These are phyloP conservation scores for Corbicula japonica DNA, from an alignment of 2,888 invertebrate species.

Conservation along the genomic window DNA sequence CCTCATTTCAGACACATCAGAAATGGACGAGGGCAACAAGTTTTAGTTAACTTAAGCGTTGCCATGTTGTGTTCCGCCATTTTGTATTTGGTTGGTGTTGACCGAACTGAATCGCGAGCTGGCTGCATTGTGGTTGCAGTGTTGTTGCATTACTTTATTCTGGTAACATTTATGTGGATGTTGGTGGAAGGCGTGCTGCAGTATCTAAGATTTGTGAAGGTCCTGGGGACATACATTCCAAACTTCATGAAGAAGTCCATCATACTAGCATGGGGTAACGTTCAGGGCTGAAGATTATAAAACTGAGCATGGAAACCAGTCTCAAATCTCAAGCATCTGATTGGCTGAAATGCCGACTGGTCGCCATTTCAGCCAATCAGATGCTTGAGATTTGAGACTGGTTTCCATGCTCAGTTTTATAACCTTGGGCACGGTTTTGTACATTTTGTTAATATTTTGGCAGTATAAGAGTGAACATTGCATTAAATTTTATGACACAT, in stretches of 20 bases:
- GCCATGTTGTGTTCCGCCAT: constrained; percentile 89
- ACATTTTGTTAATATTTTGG: background rate
- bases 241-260: constrained; percentile 90
- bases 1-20: constrained; percentile 88
- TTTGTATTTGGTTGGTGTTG: constrained; percentile 84
- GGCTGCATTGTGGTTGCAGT: constrained; percentile 89
- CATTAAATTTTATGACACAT: no score
- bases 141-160: constrained; percentile 90
- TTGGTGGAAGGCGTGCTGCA: constrained; percentile 90
- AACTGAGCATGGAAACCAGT: no score
- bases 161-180: constrained; percentile 89
- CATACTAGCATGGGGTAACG: constrained; percentile 89
- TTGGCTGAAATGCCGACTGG: no score
- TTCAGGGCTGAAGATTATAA: no score
- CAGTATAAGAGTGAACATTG: no score
- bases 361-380: no score
- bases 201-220: constrained; percentile 90
- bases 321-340: no score
- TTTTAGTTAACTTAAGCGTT: constrained; percentile 90
- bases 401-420: no score
- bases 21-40: constrained; percentile 89
- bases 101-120: constrained; percentile 82
- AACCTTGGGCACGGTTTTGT: no score
- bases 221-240: constrained; percentile 88
- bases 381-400: no score